These are phyloP conservation scores for Silurus meridionalis DNA, from an alignment of 2,113 vertebrate genomes.

Conservation along the genomic window DNA sequence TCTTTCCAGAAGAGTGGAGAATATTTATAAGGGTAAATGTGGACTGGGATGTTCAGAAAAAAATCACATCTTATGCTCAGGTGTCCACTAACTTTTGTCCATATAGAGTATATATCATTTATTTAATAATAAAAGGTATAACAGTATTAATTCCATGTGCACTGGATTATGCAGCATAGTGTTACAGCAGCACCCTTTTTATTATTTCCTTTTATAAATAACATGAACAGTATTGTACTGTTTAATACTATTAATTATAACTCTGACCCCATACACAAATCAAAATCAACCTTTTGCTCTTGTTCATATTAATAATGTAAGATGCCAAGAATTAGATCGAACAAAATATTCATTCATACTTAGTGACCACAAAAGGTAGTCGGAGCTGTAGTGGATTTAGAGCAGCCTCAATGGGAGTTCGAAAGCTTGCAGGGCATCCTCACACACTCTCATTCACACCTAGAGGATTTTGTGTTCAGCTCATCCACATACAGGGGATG, in stretches of 20 bases:
- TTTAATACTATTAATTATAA: not conserved
- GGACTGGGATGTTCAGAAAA: too few species aligned
- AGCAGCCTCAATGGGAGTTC: not conserved
- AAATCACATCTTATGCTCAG: too few species aligned
- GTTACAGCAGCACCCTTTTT: not conserved
- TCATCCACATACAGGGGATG: not conserved
- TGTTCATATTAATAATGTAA: not conserved
- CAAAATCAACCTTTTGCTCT: not conserved
- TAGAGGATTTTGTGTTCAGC: not conserved
- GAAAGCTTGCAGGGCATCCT: not conserved
- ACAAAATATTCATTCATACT: not conserved
- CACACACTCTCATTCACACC: not conserved
- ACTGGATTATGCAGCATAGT: not conserved
- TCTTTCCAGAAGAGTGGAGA: too few species aligned
- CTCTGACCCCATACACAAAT: not conserved
- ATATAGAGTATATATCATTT: too few species aligned
- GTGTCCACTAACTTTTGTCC: too few species aligned
- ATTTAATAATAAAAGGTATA: not conserved
- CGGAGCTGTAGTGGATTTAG: not conserved
- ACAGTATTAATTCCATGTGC: not conserved
- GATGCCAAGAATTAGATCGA: not conserved
- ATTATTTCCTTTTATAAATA: not conserved
- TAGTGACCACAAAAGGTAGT: not conserved
- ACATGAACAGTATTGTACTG: not conserved
- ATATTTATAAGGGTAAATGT: too few species aligned